These are phyloP conservation scores for Brachionus asplanchnoidis DNA, from an alignment of 1,140 invertebrate species.

Conservation along the genomic window DNA sequence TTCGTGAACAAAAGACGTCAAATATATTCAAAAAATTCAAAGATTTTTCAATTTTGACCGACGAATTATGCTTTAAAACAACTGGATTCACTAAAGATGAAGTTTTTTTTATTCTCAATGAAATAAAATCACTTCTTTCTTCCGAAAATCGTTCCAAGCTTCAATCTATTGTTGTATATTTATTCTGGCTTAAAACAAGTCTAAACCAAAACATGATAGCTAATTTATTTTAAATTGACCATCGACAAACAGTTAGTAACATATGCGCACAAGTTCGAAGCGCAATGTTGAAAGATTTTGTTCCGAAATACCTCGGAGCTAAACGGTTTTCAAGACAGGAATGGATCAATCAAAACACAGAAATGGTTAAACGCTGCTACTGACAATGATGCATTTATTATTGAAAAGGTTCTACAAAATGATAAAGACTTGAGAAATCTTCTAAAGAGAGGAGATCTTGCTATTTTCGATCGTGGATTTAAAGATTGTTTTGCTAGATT, in stretches of 20 bases:
- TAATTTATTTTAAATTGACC: background rate
- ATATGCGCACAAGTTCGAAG: background rate
- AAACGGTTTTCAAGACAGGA: background rate
- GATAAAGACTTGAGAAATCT: background rate
- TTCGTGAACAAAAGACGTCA: background rate
- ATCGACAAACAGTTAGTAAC: background rate
- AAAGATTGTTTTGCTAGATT: background rate
- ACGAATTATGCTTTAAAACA: background rate
- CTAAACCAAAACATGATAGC: background rate
- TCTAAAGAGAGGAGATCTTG: background rate
- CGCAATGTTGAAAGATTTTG: background rate
- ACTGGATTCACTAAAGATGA: background rate
- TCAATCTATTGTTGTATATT: too few species aligned
- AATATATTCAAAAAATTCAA: background rate
- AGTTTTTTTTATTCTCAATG: background rate
- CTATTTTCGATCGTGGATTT: background rate
- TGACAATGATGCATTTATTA: background rate
- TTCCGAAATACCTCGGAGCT: background rate
- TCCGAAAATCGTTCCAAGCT: too few species aligned
- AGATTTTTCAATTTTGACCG: background rate
- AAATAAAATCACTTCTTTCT: too few species aligned
- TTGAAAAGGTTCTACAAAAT: background rate
- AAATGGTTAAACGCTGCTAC: background rate
- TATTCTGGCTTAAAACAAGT: background rate
- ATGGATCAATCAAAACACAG: background rate